Evolutionary conservation across 2,888 invertebrate species (phyloP), one percentile per base, ranked within the genome.

Genomic region (Oxystoma pomonae): DNA sequence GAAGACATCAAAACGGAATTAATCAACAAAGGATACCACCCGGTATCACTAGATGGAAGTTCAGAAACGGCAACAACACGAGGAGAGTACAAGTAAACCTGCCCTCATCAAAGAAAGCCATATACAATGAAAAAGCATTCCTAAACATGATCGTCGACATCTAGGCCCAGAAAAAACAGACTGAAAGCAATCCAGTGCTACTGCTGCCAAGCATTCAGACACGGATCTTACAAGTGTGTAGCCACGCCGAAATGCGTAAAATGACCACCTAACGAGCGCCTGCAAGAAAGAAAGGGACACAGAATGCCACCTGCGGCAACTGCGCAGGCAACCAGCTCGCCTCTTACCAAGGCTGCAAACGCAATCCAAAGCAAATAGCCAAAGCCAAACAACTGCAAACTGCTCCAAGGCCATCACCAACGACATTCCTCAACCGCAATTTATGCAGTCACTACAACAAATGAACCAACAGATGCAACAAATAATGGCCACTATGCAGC

Each of bases 161-260:
- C 7, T 51, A 57, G 19, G 5, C 2, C 61, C 1, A 55, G 57
- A 50, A 56, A 57, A 50, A 18, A 19, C 16, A 61, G 17, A 61
- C 16, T 12, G 9, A 57, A 16, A 1, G 5, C 9, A 2, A 59
- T 55, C 1, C 65, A 63, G 52, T 65, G 65, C 50, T 17, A 55
- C 55, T 50, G 58, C n/a, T 65, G 65, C 35, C 65, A 63, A 57
- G 20, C 56, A 2, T 60, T 50, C 20, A 63, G 65, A 16, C 65
- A 63, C 50, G 20, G 56, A 12, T 57, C 53, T 1, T 19, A 20
- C 20, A 50, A 52, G 19, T 65, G 62, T 52, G 21, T 3, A 9
- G 60, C 55, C 2, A 17, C 7, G 19, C 57, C 61, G 49, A 57
- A 53, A 35, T 7, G 35, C 35, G 35, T 35, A 3, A 35, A 35